These are phyloP conservation scores for Scalopus aquaticus DNA, from an alignment of 2,113 vertebrate genomes.

Conservation along the genomic window DNA sequence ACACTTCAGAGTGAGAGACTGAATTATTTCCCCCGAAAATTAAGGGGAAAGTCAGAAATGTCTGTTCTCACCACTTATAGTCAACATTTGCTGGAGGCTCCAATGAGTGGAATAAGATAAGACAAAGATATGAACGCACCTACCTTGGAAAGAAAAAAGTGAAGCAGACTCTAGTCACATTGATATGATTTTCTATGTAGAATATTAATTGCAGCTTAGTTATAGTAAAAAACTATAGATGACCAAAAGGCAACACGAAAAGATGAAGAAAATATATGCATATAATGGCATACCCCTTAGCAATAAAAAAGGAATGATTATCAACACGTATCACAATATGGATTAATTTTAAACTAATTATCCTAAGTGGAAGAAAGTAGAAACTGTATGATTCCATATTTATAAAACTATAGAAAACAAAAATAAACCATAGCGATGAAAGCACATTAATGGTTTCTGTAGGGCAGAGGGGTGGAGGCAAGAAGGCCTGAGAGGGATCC, in stretches of 20 bases:
- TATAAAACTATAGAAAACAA: background rate
- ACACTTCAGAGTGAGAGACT: background rate
- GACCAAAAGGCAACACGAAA: background rate
- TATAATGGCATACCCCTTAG: background rate
- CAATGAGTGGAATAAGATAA: background rate
- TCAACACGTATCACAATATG: no score
- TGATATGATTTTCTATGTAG: background rate
- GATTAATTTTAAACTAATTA: background rate
- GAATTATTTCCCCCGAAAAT: background rate
- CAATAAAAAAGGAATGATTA: background rate
- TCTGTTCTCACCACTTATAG: background rate
- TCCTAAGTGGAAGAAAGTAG: background rate
- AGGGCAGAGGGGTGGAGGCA: fast-evolving
- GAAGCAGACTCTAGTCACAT: background rate
- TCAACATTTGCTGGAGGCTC: background rate
- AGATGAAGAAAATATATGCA: background rate
- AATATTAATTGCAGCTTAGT: background rate
- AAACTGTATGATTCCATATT: background rate
- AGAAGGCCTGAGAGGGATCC: background rate
- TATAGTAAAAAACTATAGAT: background rate
- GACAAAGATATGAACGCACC: background rate
- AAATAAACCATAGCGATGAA: background rate
- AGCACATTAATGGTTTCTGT: background rate
- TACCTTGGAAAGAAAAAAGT: background rate
- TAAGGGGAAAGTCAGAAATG: background rate